Conservation (phyloP, 2,797 vertebrate genomes). For the Cuculus canorus region DNA sequence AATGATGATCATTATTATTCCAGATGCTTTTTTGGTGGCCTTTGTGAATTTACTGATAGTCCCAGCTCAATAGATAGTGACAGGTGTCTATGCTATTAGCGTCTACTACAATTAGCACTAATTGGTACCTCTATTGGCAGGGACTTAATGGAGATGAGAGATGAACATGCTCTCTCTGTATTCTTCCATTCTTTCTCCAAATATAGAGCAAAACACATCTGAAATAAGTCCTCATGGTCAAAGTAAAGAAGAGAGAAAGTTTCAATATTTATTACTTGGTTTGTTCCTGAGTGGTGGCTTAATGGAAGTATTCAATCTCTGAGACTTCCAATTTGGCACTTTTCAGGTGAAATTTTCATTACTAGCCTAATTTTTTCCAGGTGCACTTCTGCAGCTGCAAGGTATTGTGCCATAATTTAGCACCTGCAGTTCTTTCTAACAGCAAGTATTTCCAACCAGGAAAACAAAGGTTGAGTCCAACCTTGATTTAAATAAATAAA, state of each 20-base stretch:
- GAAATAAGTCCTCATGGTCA: slow-evolving; percentile 30
- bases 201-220: neutral
- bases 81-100: slow-evolving; percentile 70
- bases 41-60: slow-evolving; percentile 54
- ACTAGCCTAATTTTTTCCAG: slow-evolving; percentile 69
- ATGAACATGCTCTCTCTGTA: neutral
- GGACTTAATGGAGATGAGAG: slow-evolving; percentile 43
- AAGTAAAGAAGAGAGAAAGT: slow-evolving; percentile 43
- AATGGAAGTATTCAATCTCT: slow-evolving; percentile 65
- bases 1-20: slow-evolving; percentile 45
- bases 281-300: slow-evolving; percentile 35
- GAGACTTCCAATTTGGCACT: slow-evolving; percentile 65
- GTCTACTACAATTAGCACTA: slow-evolving; percentile 69
- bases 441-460: slow-evolving; percentile 39
- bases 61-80: slow-evolving; percentile 61
- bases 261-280: slow-evolving; percentile 52
- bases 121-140: slow-evolving; percentile 63
- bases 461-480: slow-evolving; percentile 54
- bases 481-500: slow-evolving; percentile 38
- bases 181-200: slow-evolving; percentile 22
- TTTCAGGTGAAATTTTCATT: slow-evolving; percentile 73
- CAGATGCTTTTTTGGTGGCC: slow-evolving; percentile 38
- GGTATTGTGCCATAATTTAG: slow-evolving; percentile 60
- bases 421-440: slow-evolving; percentile 61
- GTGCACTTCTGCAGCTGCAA: slow-evolving; percentile 53